These are phyloP conservation scores for Aquatica leii DNA, from an alignment of 2,888 invertebrate genomes.

Conservation along the genomic window DNA sequence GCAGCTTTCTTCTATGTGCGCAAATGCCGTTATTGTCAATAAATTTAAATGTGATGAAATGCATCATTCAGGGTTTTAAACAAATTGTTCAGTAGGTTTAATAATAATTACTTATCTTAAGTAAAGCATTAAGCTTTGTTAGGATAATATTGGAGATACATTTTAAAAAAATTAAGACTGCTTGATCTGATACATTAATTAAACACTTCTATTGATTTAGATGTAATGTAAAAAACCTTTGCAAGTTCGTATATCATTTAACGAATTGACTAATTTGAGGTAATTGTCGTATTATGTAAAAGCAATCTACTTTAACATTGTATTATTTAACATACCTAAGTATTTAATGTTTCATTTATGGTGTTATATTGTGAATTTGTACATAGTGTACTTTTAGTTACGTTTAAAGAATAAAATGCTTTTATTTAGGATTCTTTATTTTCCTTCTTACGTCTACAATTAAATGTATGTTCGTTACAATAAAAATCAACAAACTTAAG, in stretches of 20 bases:
- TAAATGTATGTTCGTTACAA: no score
- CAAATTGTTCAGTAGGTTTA: constrained; percentile 10
- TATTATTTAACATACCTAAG: constrained; percentile 27
- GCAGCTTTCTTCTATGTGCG: neutral
- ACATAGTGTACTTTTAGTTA: constrained; percentile 36
- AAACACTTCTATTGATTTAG: constrained; percentile 12
- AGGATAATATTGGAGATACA: constrained; percentile 21
- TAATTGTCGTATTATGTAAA: constrained; percentile 29
- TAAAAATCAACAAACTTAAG: no score
- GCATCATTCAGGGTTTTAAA: constrained; percentile 18
- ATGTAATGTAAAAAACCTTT: constrained; percentile 16
- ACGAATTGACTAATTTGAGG: constrained; percentile 19
- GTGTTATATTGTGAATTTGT: constrained; percentile 35
- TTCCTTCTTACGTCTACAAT: neutral
- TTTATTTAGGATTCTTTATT: constrained; percentile 21
- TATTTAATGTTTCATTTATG: constrained; percentile 35
- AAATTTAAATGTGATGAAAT: constrained; percentile 21
- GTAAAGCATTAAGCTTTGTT: constrained; percentile 18
- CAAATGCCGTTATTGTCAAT: constrained; percentile 12
- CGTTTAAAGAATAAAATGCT: constrained; percentile 31
- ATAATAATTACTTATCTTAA: constrained; percentile 11
- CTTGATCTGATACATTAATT: constrained; percentile 28
- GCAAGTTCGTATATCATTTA: constrained; percentile 4
- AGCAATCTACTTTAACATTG: constrained; percentile 24
- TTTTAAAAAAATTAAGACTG: constrained; percentile 26